These are phyloP conservation scores for Pocillopora verrucosa DNA, from an alignment of 64 coral and sea anemone genomes.

Conservation along the genomic window DNA sequence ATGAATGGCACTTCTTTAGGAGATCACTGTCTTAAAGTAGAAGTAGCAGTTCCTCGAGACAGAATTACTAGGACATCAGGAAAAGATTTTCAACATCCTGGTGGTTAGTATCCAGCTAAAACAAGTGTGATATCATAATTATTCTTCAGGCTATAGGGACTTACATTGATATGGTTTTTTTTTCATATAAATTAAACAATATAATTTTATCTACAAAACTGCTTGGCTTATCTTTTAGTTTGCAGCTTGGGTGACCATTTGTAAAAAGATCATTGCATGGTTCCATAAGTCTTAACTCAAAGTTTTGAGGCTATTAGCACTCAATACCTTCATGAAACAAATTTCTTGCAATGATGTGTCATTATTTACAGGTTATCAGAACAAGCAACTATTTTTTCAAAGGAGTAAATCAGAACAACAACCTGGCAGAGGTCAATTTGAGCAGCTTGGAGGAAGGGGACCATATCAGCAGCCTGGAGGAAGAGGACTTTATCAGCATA, in stretches of 20 bases:
- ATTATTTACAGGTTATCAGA: background rate
- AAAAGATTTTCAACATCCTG: constrained; percentile 52
- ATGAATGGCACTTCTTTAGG: constrained; percentile 48
- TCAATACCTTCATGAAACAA: background rate
- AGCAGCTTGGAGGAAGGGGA: background rate
- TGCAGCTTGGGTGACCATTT: too few relatives aligned
- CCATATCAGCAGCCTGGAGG: background rate
- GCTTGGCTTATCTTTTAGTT: too few relatives aligned
- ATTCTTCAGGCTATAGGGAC: background rate
- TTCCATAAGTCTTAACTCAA: background rate
- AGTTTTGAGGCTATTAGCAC: background rate
- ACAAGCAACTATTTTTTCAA: background rate
- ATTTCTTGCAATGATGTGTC: background rate
- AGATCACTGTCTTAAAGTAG: constrained; percentile 18
- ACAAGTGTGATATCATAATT: background rate
- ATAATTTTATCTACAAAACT: too few relatives aligned
- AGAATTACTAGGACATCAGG: constrained; percentile 18
- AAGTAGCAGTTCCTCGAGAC: constrained; percentile 42
- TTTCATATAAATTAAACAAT: background rate
- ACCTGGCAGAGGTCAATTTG: background rate
- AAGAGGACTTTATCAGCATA: background rate
- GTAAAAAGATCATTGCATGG: too few relatives aligned
- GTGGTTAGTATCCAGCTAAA: constrained; percentile 19
- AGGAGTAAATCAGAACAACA: background rate
- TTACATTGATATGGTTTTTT: background rate